phyloP scores from a whole-genome alignment of 2,888 invertebrate genomes.

The Syrphus vitripennis region DNA sequence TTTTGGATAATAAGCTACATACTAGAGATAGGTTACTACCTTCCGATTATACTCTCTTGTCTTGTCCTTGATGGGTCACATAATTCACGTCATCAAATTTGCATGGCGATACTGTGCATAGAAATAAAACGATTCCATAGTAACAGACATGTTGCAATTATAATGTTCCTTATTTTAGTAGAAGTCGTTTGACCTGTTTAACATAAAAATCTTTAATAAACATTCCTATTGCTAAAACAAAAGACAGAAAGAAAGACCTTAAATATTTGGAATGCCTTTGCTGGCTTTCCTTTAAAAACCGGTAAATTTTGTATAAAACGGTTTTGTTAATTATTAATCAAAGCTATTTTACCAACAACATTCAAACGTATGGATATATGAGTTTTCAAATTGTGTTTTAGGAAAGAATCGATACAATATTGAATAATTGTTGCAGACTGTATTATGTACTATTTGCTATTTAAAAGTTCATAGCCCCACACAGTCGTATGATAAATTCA shows the following conservation, averaged over 20 bases:
- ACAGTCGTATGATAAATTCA: too few species aligned
- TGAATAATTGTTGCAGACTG: too few species aligned
- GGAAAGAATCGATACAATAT: too few species aligned
- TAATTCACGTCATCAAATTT: conserved; percentile 32
- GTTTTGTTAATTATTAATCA: neutral
- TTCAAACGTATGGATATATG: too few species aligned
- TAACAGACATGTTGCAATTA: neutral
- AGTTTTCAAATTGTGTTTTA: too few species aligned
- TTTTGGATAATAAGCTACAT: neutral
- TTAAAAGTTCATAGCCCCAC: neutral
- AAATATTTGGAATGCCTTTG: neutral
- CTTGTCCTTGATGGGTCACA: neutral
- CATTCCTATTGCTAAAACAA: neutral
- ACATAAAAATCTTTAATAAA: neutral
- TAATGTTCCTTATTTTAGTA: neutral
- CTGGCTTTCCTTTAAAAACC: neutral
- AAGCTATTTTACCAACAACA: neutral
- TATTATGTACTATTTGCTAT: neutral
- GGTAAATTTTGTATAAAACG: neutral
- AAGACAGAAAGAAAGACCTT: neutral
- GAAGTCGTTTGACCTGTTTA: neutral
- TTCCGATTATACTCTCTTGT: neutral
- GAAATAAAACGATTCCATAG: neutral
- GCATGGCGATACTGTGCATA: neutral
- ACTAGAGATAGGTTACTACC: neutral